A percentile compares a stretch with the other conserved stretches of the same genome.
Conservation (phyloP, 1,140 invertebrate species). For the Cydia amplana region DNA sequence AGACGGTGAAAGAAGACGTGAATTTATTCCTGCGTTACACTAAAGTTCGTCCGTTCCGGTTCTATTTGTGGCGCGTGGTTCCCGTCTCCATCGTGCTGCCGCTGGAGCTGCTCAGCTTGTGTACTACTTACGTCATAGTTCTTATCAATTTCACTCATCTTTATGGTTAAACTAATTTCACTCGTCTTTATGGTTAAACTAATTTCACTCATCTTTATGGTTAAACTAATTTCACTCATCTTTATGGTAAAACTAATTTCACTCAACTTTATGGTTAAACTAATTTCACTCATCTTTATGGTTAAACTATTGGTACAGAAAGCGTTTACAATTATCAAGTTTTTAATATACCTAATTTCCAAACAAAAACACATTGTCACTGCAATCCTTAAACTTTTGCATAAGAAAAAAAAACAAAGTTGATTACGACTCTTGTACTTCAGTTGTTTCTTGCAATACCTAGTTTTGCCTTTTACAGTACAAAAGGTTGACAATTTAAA, state of each 20-base stretch:
- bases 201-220: no score
- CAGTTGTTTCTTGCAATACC: background rate
- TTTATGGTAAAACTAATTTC: no score
- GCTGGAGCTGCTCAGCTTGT: slow-evolving; percentile 55
- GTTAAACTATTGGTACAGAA: slow-evolving; percentile 36
- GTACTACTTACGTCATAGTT: slow-evolving; percentile 65
- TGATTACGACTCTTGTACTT: no score
- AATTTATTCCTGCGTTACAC: slow-evolving; percentile 60
- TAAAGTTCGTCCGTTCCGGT: slow-evolving; percentile 51
- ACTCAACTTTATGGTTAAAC: no score
- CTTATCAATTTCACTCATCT: slow-evolving; percentile 69
- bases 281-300: slow-evolving; percentile 70
- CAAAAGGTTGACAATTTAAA: background rate
- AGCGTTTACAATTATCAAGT: background rate
- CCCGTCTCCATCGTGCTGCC: slow-evolving; percentile 57
- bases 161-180: slow-evolving; percentile 53
- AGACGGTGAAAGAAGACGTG: slow-evolving; percentile 50
- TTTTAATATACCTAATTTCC: no score
- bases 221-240: slow-evolving; percentile 61
- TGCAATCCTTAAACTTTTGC: no score
- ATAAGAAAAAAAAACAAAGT: no score
- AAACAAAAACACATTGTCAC: no score
- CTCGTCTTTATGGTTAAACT: slow-evolving; percentile 56
- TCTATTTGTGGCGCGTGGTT: slow-evolving; percentile 64
- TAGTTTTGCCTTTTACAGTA: background rate